Conservation (phyloP, 2,888 invertebrate genomes). For the Maniola hyperantus region DNA sequence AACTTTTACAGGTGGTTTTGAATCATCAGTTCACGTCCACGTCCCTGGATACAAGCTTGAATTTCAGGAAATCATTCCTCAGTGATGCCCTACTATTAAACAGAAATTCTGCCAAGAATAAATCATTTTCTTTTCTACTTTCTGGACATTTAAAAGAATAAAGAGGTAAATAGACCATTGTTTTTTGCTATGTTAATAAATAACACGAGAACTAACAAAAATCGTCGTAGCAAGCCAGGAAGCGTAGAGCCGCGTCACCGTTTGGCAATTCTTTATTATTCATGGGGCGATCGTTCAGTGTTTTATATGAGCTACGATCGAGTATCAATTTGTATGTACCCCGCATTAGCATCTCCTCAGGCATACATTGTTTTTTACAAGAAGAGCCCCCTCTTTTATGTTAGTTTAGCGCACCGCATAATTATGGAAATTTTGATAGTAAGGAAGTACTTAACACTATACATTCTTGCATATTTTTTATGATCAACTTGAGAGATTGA, state of each 20-base stretch:
- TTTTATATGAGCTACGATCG: conserved; percentile 83
- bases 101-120: too few relatives aligned
- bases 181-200: neutral
- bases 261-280: conserved; percentile 80
- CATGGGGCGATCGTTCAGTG: conserved; percentile 79
- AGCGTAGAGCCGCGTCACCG: conserved; percentile 55
- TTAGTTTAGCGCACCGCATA: conserved; percentile 39
- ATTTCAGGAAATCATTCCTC: too few relatives aligned
- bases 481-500: neutral
- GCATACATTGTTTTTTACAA: conserved; percentile 73
- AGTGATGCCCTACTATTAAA: too few relatives aligned
- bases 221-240: conserved; percentile 50
- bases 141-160: too few relatives aligned
- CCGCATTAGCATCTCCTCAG: conserved; percentile 76
- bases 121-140: too few relatives aligned
- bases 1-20: too few relatives aligned
- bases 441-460: conserved; percentile 4
- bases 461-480: neutral
- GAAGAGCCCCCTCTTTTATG: conserved; percentile 46
- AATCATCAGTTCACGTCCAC: too few relatives aligned
- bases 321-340: conserved; percentile 81
- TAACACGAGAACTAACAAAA: conserved; percentile 27
- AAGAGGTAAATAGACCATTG: neutral
- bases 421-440: conserved; percentile 31
- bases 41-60: too few relatives aligned